phyloP scores from a whole-genome alignment of 2,797 vertebrate species.

The Enteromius thamalakanensis region DNA sequence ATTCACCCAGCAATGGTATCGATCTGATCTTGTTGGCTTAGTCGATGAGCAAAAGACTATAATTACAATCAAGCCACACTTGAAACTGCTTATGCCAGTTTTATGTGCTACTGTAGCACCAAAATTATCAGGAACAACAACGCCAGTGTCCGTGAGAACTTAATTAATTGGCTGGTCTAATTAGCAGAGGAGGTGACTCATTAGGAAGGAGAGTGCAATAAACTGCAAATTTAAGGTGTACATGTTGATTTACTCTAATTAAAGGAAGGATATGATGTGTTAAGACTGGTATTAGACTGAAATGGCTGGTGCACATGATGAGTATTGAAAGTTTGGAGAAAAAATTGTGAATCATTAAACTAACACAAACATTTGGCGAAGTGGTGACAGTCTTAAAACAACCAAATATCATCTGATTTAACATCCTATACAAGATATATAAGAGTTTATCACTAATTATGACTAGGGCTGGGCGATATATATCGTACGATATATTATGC shows the following conservation, averaged over 20 bases:
- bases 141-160: slow-evolving; percentile 62
- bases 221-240: slow-evolving; percentile 37
- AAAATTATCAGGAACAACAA: slow-evolving; percentile 45
- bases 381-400: background rate
- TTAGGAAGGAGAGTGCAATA: slow-evolving; percentile 43
- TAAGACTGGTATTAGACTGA: background rate
- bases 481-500: too few relatives aligned
- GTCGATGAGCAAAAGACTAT: slow-evolving; percentile 67
- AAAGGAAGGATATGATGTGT: slow-evolving; percentile 12
- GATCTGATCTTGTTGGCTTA: slow-evolving; percentile 62
- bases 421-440: background rate
- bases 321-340: background rate
- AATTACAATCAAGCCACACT: slow-evolving; percentile 65
- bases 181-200: slow-evolving; percentile 56
- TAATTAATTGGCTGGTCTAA: slow-evolving; percentile 63
- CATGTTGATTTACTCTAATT: slow-evolving; percentile 40
- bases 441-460: background rate
- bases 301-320: background rate
- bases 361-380: background rate
- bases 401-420: background rate
- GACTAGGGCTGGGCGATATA: too few relatives aligned
- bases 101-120: slow-evolving; percentile 43
- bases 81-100: slow-evolving; percentile 63
- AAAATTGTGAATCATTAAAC: background rate
- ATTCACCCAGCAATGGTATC: slow-evolving; percentile 69